Evolutionary conservation across 2,888 invertebrate genomes (phyloP), one percentile per base, ranked within the genome.

Genomic region (Sepioteuthis lessoniana): DNA sequence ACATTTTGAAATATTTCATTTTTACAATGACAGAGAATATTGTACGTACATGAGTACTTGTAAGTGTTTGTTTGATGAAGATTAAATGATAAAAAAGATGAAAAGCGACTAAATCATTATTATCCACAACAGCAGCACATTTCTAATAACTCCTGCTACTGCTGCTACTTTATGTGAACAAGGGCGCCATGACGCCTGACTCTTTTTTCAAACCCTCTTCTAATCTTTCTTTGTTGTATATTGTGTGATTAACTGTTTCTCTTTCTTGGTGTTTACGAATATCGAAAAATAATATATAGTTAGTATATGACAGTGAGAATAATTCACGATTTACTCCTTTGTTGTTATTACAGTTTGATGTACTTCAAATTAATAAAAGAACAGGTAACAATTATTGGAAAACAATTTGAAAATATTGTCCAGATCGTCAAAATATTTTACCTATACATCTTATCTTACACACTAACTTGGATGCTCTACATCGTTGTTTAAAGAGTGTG

Each of bases 171-270:
- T 35, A 76, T 76, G 76, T 35, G n/a, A 76, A 76, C 35, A 13
- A 76, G 76, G 76, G 76, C 76, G 76, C 76, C 76, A 76, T 76
- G 76, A 25, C 76, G 76, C 76, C 76, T 19, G 76, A 76, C 76
- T 76, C 16, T 10, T 76, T 76, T 13, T n/a, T 76, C 19, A 16
- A n/a, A n/a, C 8, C 8, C 8, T 19, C 76, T n/a, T 35, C 76
- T 76, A 10, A 76, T 76, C n/a, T 76, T 76, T 76, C 76, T 76
- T 76, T 76, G 76, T 76, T 76, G 76, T 76, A n/a, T 76, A n/a
- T 76, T 60, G 3, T 76, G n/a, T 76, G 19, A 76, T 10, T n/a
- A 76, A 76, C n/a, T 35, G n/a, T n/a, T 16, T 55, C 13, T 35
- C 60, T n/a, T 76, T 16, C 13, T 76, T 76, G n/a, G n/a, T 76